phyloP scores from a whole-genome alignment of 2,888 invertebrate genomes.

The Masnerella sp. region DNA sequence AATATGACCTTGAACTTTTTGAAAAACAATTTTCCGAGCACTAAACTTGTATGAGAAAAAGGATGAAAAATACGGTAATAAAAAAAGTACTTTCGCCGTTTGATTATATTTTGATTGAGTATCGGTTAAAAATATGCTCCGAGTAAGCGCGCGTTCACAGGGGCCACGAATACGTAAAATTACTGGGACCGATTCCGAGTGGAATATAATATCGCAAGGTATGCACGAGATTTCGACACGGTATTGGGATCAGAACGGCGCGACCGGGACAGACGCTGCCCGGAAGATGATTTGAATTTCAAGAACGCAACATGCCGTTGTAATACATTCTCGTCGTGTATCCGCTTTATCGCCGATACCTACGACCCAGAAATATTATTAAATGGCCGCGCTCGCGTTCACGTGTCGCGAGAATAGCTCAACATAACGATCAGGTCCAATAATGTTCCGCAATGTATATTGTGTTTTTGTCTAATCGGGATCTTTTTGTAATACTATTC shows the following conservation, averaged over 20 bases:
- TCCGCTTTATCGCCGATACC: slow-evolving; percentile 46
- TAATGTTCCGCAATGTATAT: too few relatives aligned
- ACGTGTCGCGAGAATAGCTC: not conserved
- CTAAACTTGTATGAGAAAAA: too few relatives aligned
- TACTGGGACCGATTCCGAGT: slow-evolving; percentile 30
- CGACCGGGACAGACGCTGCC: slow-evolving; percentile 22
- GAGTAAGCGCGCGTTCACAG: not conserved
- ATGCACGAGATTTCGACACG: slow-evolving; percentile 40
- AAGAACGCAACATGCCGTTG: slow-evolving; percentile 43
- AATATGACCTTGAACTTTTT: too few relatives aligned
- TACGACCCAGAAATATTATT: slow-evolving; percentile 30
- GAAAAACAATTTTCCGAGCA: too few relatives aligned
- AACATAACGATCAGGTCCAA: too few relatives aligned
- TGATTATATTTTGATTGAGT: too few relatives aligned
- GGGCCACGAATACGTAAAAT: slow-evolving; percentile 43
- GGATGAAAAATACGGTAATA: too few relatives aligned
- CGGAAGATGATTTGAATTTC: slow-evolving; percentile 55
- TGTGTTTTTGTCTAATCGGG: too few relatives aligned
- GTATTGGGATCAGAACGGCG: slow-evolving; percentile 28
- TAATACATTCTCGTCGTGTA: slow-evolving; percentile 45
- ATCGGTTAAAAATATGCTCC: too few relatives aligned
- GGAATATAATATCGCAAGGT: slow-evolving; percentile 35
- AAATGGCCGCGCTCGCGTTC: slow-evolving; percentile 29
- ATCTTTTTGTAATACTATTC: too few relatives aligned
- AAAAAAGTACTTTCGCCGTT: too few relatives aligned